phyloP scores from a whole-genome alignment of 2,113 vertebrate genomes.

The Perognathus longimembris region DNA sequence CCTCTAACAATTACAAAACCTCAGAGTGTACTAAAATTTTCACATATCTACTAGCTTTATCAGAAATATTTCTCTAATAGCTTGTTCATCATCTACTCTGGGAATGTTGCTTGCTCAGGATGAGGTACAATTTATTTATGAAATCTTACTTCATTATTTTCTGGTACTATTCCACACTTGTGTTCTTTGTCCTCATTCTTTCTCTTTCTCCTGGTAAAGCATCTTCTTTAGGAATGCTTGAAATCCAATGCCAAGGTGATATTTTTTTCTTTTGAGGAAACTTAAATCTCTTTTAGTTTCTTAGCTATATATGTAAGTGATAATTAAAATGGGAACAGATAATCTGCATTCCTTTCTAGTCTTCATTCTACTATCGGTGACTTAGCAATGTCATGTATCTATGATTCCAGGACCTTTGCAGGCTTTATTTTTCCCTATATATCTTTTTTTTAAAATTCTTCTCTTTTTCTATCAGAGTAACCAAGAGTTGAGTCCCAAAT shows the following conservation, averaged over 20 bases:
- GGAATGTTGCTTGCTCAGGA: neutral
- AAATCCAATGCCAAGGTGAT: neutral
- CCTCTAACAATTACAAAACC: neutral
- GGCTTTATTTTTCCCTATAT: neutral
- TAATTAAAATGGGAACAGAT: too few species aligned
- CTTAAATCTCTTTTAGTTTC: neutral
- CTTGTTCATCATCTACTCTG: neutral
- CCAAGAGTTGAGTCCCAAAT: neutral
- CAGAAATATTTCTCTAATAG: neutral
- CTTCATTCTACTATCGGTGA: too few species aligned
- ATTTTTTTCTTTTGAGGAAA: neutral
- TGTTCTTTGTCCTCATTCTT: neutral
- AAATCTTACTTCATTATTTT: neutral
- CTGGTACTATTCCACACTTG: neutral
- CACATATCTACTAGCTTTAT: neutral
- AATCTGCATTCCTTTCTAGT: too few species aligned
- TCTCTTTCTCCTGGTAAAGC: neutral
- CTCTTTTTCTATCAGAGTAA: neutral
- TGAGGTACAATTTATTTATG: neutral
- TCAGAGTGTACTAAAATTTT: neutral
- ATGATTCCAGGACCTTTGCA: neutral
- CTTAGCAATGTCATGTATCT: too few species aligned
- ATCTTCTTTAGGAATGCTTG: neutral
- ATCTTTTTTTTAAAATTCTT: neutral
- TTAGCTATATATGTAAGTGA: too few species aligned